Conservation (phyloP, 2,888 invertebrate species). For the Trachelus tabidus region DNA sequence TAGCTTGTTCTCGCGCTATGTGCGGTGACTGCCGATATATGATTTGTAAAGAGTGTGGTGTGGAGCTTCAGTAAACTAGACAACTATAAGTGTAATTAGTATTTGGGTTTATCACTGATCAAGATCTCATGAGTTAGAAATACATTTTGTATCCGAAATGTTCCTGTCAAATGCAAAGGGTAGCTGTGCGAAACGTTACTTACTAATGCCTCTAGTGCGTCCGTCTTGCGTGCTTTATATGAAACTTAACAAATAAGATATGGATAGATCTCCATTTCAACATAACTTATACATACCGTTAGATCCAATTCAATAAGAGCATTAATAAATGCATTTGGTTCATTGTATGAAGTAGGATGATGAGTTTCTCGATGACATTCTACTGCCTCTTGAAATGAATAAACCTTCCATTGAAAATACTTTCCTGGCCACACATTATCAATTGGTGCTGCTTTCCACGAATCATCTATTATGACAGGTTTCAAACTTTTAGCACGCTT, state of each 20-base stretch:
- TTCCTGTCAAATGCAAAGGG: no score
- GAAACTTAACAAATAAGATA: no score
- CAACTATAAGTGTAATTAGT: no score
- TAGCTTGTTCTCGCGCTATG: not conserved
- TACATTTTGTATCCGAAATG: no score
- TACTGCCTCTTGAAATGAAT: constrained; percentile 81
- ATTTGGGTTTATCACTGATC: no score
- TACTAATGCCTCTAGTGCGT: no score
- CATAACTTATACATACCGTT: constrained; percentile 66
- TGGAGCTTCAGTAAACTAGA: not conserved
- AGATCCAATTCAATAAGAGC: constrained; percentile 85
- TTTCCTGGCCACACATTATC: constrained; percentile 75
- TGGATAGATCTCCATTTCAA: not conserved
- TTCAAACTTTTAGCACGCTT: constrained; percentile 21
- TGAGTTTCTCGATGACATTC: constrained; percentile 83
- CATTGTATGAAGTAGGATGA: constrained; percentile 84
- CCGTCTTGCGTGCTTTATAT: no score
- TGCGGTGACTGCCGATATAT: not conserved
- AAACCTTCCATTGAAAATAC: constrained; percentile 72
- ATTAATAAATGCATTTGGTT: constrained; percentile 77
- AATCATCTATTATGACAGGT: constrained; percentile 73
- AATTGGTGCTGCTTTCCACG: constrained; percentile 68
- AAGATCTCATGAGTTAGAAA: no score
- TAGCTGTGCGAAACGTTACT: no score
- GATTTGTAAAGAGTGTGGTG: not conserved